These are phyloP conservation scores for Chrysaora quinquecirrha DNA, from an alignment of 30 jellyfish, hydroid and myxozoan genomes.

Conservation along the genomic window DNA sequence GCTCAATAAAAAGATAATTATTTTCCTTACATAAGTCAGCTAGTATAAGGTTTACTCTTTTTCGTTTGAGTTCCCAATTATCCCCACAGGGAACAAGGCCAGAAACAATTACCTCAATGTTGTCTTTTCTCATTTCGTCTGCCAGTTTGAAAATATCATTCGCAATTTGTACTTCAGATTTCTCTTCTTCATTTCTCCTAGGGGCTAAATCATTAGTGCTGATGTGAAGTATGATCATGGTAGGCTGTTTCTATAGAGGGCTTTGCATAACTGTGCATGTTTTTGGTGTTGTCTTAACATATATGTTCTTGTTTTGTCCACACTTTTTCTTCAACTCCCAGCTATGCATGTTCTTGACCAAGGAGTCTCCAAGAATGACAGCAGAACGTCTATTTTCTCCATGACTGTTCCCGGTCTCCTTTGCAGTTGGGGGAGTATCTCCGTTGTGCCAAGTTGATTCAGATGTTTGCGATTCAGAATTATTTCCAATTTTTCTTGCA, in stretches of 20 bases:
- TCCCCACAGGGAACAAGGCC: conserved; percentile 15
- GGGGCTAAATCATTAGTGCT: conserved; percentile 30
- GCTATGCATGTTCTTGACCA: conserved; percentile 24
- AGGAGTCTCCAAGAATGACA: conserved; percentile 39
- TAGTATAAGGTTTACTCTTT: neutral
- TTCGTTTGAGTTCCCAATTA: conserved; percentile 16
- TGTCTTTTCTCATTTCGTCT: conserved; percentile 5
- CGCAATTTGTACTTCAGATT: conserved; percentile 26
- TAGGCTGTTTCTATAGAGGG: conserved; percentile 30
- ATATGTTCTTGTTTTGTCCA: conserved; percentile 2
- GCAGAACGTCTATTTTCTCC: conserved; percentile 22
- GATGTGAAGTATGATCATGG: conserved; percentile 6
- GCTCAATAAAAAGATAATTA: neutral
- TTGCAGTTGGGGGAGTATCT: neutral
- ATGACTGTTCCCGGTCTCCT: neutral
- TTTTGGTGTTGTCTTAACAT: neutral
- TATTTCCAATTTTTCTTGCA: neutral
- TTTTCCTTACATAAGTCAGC: neutral
- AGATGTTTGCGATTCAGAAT: neutral
- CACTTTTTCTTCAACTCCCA: conserved; percentile 30
- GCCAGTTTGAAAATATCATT: conserved; percentile 14
- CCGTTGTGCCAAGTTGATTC: neutral
- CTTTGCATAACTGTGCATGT: conserved; percentile 17
- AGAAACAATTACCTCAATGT: conserved; percentile 19
- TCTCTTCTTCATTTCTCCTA: conserved; percentile 4